These are phyloP conservation scores for Zaprionus lachaisei DNA, from an alignment of 1,140 invertebrate genomes.

Conservation along the genomic window DNA sequence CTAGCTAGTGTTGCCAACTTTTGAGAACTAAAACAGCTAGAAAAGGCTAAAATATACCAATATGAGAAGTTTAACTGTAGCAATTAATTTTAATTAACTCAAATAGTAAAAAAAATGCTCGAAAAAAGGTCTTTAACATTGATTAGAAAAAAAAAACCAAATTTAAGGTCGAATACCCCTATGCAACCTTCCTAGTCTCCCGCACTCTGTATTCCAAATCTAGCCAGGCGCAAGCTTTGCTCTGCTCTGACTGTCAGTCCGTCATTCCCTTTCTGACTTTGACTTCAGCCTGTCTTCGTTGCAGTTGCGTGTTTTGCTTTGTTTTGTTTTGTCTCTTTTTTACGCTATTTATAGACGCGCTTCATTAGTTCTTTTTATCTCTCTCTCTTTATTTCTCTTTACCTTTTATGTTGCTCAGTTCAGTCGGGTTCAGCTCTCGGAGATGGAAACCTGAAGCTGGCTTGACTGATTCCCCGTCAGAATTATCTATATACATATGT, in stretches of 20 bases:
- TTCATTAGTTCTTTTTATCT: slow-evolving; percentile 39
- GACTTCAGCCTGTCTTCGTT: slow-evolving; percentile 33
- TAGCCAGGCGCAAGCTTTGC: background rate
- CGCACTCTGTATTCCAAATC: background rate
- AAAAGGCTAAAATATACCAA: background rate
- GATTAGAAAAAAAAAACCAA: no score
- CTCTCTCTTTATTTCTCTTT: slow-evolving; percentile 19
- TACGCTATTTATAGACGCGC: slow-evolving; percentile 50
- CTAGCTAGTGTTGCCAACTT: background rate
- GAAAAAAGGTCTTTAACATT: no score
- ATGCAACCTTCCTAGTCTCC: no score
- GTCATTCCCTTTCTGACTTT: slow-evolving; percentile 26
- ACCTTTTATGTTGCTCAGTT: slow-evolving; percentile 9
- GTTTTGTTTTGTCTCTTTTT: slow-evolving; percentile 15
- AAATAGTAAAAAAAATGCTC: no score
- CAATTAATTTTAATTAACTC: no score
- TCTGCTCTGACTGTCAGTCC: slow-evolving; percentile 19
- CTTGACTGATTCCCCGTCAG: slow-evolving; percentile 31
- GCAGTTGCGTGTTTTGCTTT: slow-evolving; percentile 26
- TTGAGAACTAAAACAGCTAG: background rate
- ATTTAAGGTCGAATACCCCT: no score
- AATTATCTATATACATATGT: slow-evolving; percentile 7
- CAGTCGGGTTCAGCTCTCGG: slow-evolving; percentile 28
- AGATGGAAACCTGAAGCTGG: slow-evolving; percentile 35
- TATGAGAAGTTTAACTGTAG: background rate